Evolutionary conservation across 2,888 invertebrate species (phyloP).

Genomic region (Drosophila kokeensis): DNA sequence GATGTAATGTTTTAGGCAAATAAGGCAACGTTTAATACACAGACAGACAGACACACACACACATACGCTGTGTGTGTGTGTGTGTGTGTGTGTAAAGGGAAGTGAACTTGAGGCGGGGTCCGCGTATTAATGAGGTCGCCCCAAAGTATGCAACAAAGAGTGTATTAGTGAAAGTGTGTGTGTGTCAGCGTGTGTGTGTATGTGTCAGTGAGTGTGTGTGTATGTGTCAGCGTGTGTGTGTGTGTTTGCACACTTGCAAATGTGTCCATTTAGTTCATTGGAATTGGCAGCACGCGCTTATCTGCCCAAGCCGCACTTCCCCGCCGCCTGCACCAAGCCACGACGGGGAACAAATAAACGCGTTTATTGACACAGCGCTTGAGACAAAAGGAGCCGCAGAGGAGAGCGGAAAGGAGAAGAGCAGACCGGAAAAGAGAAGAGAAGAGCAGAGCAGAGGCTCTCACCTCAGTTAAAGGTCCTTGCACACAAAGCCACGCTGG

Average conservation of each 20-base stretch:
- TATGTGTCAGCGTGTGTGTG: background rate
- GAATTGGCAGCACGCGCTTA: slow-evolving; percentile 63
- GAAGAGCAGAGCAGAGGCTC: background rate
- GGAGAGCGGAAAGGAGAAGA: background rate
- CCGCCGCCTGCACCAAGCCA: background rate
- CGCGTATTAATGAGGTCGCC: slow-evolving; percentile 69
- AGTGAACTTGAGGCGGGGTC: slow-evolving; percentile 11
- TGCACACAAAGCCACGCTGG: slow-evolving; percentile 10
- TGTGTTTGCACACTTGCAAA: slow-evolving; percentile 44
- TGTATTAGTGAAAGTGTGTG: slow-evolving; percentile 1
- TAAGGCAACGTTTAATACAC: slow-evolving; percentile 59
- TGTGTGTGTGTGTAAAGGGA: slow-evolving; percentile 2
- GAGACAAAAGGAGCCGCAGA: slow-evolving; percentile 55
- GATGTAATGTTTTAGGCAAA: slow-evolving; percentile 78
- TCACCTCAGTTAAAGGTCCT: slow-evolving; percentile 3
- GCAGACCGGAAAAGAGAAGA: background rate
- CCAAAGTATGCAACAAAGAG: slow-evolving; percentile 72
- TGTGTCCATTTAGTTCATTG: slow-evolving; percentile 75
- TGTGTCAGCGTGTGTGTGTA: slow-evolving; percentile 5
- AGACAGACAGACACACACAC: slow-evolving; percentile 8
- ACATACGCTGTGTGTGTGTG: background rate
- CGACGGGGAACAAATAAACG: slow-evolving; percentile 62
- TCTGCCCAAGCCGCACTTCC: background rate
- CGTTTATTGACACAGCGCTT: slow-evolving; percentile 73
- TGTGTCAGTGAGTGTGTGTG: slow-evolving; percentile 10